A percentile compares a stretch with the other conserved stretches of the same genome.
phyloP scores from a whole-genome alignment of 1,140 invertebrate species.

The Drosophila orena region DNA sequence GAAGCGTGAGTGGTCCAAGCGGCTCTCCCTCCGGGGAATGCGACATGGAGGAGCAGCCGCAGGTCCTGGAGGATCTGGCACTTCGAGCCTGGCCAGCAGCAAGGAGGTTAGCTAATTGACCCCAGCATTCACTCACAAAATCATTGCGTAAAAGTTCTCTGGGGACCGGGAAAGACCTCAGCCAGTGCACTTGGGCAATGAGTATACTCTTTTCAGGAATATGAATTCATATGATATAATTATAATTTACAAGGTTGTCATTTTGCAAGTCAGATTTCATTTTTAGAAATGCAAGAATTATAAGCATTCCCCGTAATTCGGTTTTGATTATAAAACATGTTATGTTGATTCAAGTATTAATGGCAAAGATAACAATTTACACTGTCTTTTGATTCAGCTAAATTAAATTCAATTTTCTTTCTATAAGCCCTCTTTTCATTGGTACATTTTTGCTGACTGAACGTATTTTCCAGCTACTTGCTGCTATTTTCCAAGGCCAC shows the following conservation, averaged over 20 bases:
- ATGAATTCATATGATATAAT: too few relatives aligned
- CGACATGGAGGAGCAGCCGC: conserved; percentile 77
- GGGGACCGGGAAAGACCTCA: background rate
- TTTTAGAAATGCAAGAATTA: too few relatives aligned
- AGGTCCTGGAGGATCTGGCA: conserved; percentile 13
- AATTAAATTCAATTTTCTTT: too few relatives aligned
- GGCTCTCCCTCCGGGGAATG: conserved; percentile 87
- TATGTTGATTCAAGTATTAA: too few relatives aligned
- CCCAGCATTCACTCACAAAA: conserved; percentile 19
- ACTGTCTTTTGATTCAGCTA: too few relatives aligned
- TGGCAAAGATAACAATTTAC: too few relatives aligned
- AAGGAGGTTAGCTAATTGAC: conserved; percentile 78
- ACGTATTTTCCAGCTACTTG: too few relatives aligned
- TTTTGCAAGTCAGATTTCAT: too few relatives aligned
- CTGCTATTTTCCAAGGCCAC: background rate
- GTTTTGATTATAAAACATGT: too few relatives aligned
- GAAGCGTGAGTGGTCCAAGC: conserved; percentile 87
- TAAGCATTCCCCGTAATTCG: too few relatives aligned
- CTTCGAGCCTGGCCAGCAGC: conserved; percentile 33
- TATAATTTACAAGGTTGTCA: too few relatives aligned
- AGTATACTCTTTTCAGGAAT: background rate
- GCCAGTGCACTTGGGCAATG: background rate
- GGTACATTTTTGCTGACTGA: background rate
- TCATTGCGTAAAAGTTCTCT: conserved; percentile 31
- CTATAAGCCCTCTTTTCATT: too few relatives aligned